Evolutionary conservation across 23 tunicate genomes (phyloP).

Genomic region (Botrylloides violaceus): DNA sequence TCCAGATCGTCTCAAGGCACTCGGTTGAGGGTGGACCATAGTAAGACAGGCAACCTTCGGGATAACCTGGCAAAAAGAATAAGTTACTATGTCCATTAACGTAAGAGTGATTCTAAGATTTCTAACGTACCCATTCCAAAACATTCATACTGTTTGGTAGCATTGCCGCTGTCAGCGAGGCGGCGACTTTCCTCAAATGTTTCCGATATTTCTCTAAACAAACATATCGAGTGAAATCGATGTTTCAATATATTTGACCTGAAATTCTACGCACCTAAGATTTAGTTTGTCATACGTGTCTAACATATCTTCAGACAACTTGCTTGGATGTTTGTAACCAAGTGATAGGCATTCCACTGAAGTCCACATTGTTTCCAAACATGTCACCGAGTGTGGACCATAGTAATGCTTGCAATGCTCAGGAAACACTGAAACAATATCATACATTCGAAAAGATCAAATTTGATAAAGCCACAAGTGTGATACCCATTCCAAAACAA

Average conservation of each 20-base stretch:
- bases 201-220: not conserved
- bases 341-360: not conserved
- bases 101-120: too few species aligned
- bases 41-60: conserved; percentile 12
- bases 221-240: not conserved
- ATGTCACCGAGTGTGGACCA: conserved; percentile 21
- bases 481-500: conserved; percentile 18
- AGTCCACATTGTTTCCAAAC: conserved; percentile 23
- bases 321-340: conserved; percentile 10
- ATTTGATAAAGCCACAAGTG: too few species aligned
- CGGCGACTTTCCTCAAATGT: not conserved
- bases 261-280: not conserved
- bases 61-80: too few species aligned
- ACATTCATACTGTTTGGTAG: not conserved
- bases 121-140: conserved; percentile 20
- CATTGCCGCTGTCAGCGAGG: conserved; percentile 2
- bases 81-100: too few species aligned
- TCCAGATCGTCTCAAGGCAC: conserved; percentile 31
- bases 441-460: too few species aligned
- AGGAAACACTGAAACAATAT: conserved; percentile 4
- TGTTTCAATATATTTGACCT: not conserved
- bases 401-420: conserved; percentile 15
- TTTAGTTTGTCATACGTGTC: not conserved
- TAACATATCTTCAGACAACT: not conserved
- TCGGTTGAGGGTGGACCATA: conserved; percentile 25